Evolutionary conservation across 2,888 invertebrate genomes (phyloP), one percentile per base, ranked within the genome.

Genomic region (Oligia latruncula): DNA sequence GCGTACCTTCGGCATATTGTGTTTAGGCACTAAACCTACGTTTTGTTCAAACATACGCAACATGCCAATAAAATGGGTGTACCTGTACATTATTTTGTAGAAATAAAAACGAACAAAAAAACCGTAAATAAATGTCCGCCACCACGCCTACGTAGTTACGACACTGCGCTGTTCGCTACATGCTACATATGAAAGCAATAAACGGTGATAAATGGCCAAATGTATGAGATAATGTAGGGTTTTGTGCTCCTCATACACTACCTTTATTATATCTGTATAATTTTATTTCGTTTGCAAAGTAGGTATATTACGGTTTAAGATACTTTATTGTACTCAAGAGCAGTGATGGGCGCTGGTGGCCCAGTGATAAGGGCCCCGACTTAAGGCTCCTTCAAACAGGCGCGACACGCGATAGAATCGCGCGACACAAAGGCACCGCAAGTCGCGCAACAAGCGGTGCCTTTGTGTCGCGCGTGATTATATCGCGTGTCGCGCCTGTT

Each of bases 151-250:
- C 82, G 70, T 75, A 77, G 81, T 88, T 81, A 87, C 82, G 66
- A 76, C 80, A 82, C 76, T 46, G 76, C 29, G 64, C 62, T 71
- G 46, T 60, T 52, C 43, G 84, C 71, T 64, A 78, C 49, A 75
- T 81, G 79, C 62, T 64, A 72, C 49, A 75, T 81, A 87, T 84
- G 82, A 84, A 74, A 71, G 87, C 80, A 81, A 88, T 88, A 88
- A 88, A 83, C 80, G 72, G 74, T 85, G 87, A 87, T 88, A 88
- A 88, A 88, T 88, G 87, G 66, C 78, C 74, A 75, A 87, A 85
- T 74, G 75, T 74, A 81, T 74, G 87, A 83, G 85, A 85, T 85
- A 85, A 85, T 85, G 40, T 55, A 71, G 77, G 85, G 87, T 65
- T 85, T 81, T 77, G 87, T 77, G 29, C 74, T 79, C 65, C 46